A percentile compares a stretch with the other conserved stretches of the same genome.
phyloP scores from a whole-genome alignment of 2,888 invertebrate species.

The Deilephila elpenor region DNA sequence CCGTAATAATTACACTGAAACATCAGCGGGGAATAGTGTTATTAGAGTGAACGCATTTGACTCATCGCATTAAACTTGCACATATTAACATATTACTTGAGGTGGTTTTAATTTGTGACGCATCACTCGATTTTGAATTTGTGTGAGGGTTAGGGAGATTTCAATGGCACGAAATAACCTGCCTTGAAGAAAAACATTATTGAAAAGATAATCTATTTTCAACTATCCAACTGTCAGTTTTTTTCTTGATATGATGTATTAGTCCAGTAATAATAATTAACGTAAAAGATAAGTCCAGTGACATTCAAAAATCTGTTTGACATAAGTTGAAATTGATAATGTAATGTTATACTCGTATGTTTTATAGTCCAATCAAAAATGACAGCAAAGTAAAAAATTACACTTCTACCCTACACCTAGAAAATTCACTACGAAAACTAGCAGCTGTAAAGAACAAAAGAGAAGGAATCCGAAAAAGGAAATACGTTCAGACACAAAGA shows the following conservation, averaged over 20 bases:
- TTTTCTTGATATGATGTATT: no score
- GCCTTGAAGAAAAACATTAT: not conserved
- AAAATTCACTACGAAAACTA: not conserved
- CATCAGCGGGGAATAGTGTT: slow-evolving; percentile 25
- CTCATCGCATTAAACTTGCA: slow-evolving; percentile 17
- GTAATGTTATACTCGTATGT: no score
- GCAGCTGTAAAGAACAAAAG: not conserved
- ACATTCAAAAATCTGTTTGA: no score
- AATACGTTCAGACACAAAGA: not conserved
- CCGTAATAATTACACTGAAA: slow-evolving; percentile 15
- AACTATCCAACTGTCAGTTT: no score
- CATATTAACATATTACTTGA: slow-evolving; percentile 16
- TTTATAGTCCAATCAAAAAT: no score
- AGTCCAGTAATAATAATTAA: no score
- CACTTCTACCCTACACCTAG: not conserved
- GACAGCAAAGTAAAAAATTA: no score
- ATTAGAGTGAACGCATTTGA: slow-evolving; percentile 20
- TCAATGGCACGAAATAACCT: not conserved
- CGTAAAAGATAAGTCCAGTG: no score
- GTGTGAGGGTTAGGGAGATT: not conserved
- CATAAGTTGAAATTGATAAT: no score
- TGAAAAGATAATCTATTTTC: no score
- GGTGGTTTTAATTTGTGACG: slow-evolving; percentile 11
- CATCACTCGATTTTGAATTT: not conserved
- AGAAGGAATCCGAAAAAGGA: not conserved